phyloP scores from a whole-genome alignment of 1,140 invertebrate genomes.

The honey bee (Apis mellifera) region DNA sequence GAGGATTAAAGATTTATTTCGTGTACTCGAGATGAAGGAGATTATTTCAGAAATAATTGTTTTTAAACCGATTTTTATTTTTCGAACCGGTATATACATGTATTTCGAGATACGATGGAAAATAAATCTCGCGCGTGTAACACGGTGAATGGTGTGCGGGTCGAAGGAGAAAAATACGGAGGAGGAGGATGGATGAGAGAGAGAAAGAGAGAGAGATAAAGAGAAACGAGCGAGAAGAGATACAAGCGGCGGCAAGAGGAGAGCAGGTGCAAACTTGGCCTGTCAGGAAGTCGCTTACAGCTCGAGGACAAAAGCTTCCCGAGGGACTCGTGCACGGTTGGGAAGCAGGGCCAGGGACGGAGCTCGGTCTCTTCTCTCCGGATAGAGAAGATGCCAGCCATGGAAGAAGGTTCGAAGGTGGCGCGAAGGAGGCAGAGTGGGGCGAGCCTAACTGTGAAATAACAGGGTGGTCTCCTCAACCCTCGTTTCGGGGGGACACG shows the following conservation, averaged over 20 bases:
- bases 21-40: no score
- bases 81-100: no score
- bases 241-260: conserved; percentile 64
- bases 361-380: conserved; percentile 57
- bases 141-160: conserved; percentile 46
- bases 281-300: conserved; percentile 82
- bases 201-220: conserved; percentile 29
- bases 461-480: conserved; percentile 74
- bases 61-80: no score
- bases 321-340: conserved; percentile 75
- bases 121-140: conserved; percentile 72
- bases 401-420: conserved; percentile 66
- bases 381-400: conserved; percentile 59
- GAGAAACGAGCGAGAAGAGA: conserved; percentile 50
- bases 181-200: conserved; percentile 8
- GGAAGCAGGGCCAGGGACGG: conserved; percentile 64
- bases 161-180: conserved; percentile 40
- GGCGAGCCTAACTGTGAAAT: conserved; percentile 80
- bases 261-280: conserved; percentile 81
- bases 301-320: conserved; percentile 81
- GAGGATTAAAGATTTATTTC: no score
- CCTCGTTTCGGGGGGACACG: conserved; percentile 69
- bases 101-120: no score
- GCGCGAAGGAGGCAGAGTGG: conserved; percentile 52
- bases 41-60: no score